Evolutionary conservation across 2,113 vertebrate species (phyloP).

Genomic region (Charadrius vociferus): DNA sequence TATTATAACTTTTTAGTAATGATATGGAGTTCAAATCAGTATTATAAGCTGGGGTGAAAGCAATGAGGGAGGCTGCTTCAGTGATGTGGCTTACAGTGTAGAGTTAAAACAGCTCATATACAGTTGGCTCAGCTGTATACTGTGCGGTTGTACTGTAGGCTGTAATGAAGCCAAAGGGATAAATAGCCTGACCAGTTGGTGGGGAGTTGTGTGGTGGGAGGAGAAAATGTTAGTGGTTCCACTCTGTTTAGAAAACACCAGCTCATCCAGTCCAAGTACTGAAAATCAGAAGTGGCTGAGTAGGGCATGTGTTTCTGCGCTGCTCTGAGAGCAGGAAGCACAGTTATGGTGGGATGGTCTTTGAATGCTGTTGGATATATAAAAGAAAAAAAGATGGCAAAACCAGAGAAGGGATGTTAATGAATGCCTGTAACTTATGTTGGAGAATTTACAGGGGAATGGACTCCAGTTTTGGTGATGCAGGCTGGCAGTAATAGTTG

Average conservation of each 20-base stretch:
- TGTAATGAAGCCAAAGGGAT: neutral
- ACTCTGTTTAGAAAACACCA: neutral
- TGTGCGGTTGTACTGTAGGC: neutral
- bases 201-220: neutral
- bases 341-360: neutral
- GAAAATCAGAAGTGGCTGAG: neutral
- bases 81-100: neutral
- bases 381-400: neutral
- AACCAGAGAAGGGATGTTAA: neutral
- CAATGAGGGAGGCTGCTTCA: neutral
- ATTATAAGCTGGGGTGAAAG: neutral
- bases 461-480: neutral
- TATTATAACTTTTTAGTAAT: neutral
- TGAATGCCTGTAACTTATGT: neutral
- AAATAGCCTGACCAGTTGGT: neutral
- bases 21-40: neutral
- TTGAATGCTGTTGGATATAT: neutral
- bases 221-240: neutral
- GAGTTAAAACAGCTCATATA: neutral
- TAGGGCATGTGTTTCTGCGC: neutral
- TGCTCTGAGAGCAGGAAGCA: neutral
- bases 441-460: neutral
- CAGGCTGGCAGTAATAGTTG: neutral
- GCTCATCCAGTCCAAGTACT: neutral
- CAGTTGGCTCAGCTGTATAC: neutral